These are phyloP conservation scores for Prorops nasuta DNA, from an alignment of 1,140 invertebrate genomes.

Conservation along the genomic window DNA sequence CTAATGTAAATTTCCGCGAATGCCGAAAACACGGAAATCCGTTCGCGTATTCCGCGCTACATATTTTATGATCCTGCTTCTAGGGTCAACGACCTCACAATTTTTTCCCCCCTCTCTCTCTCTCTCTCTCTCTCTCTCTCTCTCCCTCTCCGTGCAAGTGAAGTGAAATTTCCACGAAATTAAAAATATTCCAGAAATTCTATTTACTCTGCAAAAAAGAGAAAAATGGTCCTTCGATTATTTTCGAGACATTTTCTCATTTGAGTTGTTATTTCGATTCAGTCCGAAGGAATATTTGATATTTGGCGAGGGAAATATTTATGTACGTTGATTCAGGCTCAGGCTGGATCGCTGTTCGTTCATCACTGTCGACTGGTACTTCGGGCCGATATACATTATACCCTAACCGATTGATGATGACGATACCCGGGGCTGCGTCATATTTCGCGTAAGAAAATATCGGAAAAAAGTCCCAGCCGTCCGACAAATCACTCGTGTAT, in stretches of 20 bases:
- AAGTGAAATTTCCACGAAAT: slow-evolving; percentile 4
- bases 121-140: neutral
- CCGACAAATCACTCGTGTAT: neutral
- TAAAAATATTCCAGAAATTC: too few relatives aligned
- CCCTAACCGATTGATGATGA: too few relatives aligned
- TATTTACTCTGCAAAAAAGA: neutral
- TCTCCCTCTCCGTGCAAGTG: neutral
- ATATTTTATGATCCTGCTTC: neutral
- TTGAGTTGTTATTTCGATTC: too few relatives aligned
- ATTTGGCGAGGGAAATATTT: too few relatives aligned
- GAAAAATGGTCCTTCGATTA: neutral
- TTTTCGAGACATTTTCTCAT: neutral
- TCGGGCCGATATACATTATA: too few relatives aligned
- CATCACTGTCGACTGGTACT: too few relatives aligned
- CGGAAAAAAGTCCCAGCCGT: neutral
- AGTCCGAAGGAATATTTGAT: too few relatives aligned
- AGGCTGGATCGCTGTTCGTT: too few relatives aligned
- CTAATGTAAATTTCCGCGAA: slow-evolving; percentile 26
- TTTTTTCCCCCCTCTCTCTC: slow-evolving; percentile 3
- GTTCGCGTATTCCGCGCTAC: slow-evolving; percentile 8
- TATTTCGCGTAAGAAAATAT: neutral
- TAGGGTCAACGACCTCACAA: too few relatives aligned
- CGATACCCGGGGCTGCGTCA: neutral
- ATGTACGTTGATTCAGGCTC: too few relatives aligned
- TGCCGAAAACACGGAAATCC: slow-evolving; percentile 33